Evolutionary conservation across 2,797 vertebrate genomes (phyloP), one percentile per base, ranked within the genome.

Genomic region (Anabacerthia variegaticeps): DNA sequence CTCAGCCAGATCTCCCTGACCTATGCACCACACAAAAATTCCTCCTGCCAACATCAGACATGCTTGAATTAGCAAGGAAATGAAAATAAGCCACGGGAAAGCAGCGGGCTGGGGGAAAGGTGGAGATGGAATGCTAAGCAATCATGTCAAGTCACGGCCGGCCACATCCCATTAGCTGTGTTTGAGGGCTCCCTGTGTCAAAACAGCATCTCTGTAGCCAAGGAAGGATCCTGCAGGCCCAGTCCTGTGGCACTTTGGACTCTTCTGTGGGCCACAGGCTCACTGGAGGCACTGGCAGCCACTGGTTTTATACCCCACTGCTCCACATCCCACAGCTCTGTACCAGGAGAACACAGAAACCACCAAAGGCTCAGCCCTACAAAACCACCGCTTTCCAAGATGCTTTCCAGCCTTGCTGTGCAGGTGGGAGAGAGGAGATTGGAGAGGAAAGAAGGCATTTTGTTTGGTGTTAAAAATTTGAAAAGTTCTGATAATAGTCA

Each of bases 11-110:
- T 59, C 85, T 75, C 69, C 62, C 32, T 72, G 68, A 71, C 46
- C 52, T 80, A 9, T 41, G 66, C 61, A 86, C 90, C 46, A 5
- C 27, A 32, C 52, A 61, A 12, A 79, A 71, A 75, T 52, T 88
- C 82, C 69, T 94, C 68, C 26, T 44, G 58, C 85, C 77, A 73
- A 72, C 81, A 77, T 92, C 81, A 89, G 86, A 52, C 39, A 87
- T 36, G 72, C 86, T 85, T 91, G 91, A 89, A 78, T 85, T 79
- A 93, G 65, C 72, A 92, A 88, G 86, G 75, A 91, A 93, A 95
- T 88, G 61, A 94, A 95, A 95, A 95, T 68, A 94, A 74, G 72
- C 12, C 90, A 39, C 74, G 66, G 71, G 72, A 75, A 94, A 87
- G 65, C 37, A 68, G 66, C 4, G 0, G 46, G 46, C 74, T 89